Conservation (phyloP, 1,140 invertebrate species). For the Oncopodura yosiiana region DNA sequence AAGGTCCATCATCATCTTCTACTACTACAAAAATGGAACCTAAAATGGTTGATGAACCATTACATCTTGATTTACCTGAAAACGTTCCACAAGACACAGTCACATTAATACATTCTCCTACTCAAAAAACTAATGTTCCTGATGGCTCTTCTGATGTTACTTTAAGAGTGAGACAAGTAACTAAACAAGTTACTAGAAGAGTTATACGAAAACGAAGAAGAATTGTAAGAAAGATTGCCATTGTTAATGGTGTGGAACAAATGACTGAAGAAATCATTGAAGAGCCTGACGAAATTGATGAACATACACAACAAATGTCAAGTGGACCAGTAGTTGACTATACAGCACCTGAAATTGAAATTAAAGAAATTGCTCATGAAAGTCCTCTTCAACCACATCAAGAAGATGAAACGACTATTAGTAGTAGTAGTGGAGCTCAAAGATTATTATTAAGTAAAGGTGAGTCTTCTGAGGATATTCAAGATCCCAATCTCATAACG, state of each 20-base stretch:
- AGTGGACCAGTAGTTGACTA: conserved; percentile 26
- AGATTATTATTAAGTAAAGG: no score
- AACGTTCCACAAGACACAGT: conserved; percentile 13
- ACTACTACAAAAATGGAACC: conserved; percentile 5
- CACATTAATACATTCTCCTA: conserved; percentile 16
- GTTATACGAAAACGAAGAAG: conserved; percentile 61
- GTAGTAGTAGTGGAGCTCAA: no score
- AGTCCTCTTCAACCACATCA: no score
- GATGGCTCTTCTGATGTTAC: conserved; percentile 18
- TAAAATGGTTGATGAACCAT: conserved; percentile 8
- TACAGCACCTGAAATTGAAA: conserved; percentile 2
- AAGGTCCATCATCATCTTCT: neutral
- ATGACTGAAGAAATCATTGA: conserved; percentile 69
- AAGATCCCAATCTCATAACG: no score
- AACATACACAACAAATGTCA: conserved; percentile 23
- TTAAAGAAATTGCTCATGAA: conserved; percentile 18
- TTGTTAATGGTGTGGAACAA: conserved; percentile 71
- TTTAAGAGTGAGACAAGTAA: conserved; percentile 43
- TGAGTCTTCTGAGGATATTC: no score
- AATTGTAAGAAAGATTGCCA: conserved; percentile 60
- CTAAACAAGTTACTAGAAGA: conserved; percentile 65
- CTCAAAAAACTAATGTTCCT: conserved; percentile 5
- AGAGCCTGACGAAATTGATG: conserved; percentile 67
- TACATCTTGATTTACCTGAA: conserved; percentile 7
- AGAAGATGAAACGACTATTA: no score